phyloP scores from a whole-genome alignment of 2,888 invertebrate species.

The Dynastes hyllus region DNA sequence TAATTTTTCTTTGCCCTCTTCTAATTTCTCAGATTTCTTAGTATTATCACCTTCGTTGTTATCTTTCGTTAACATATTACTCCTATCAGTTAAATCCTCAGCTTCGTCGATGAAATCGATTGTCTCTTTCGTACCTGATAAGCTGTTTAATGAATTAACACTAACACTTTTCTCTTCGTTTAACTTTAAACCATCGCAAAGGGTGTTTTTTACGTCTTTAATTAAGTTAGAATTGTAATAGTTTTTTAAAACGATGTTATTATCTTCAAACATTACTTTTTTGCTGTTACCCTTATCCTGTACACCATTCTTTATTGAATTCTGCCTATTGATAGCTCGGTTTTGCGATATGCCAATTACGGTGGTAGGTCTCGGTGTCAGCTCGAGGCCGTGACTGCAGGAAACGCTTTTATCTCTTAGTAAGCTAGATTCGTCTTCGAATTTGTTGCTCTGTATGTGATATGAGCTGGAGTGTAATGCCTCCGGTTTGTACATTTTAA shows the following conservation, averaged over 20 bases:
- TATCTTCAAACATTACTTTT: constrained; percentile 67
- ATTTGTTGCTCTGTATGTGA: constrained; percentile 66
- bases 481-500: constrained; percentile 56
- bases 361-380: constrained; percentile 80
- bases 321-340: constrained; percentile 52
- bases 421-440: constrained; percentile 72
- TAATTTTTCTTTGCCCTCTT: constrained; percentile 28
- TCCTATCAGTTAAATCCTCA: constrained; percentile 66
- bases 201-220: constrained; percentile 29
- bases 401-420: constrained; percentile 87
- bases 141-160: constrained; percentile 67
- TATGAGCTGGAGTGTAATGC: constrained; percentile 50
- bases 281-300: constrained; percentile 56
- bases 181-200: constrained; percentile 59
- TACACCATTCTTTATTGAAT: constrained; percentile 58
- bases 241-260: constrained; percentile 53
- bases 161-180: constrained; percentile 68
- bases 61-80: constrained; percentile 65
- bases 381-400: constrained; percentile 83
- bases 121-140: constrained; percentile 64
- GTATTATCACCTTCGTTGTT: constrained; percentile 9
- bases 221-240: constrained; percentile 36
- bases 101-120: constrained; percentile 68
- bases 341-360: constrained; percentile 65
- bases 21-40: background rate